Conservation (phyloP, 2,888 invertebrate genomes). For the Brachyopa scutellaris region DNA sequence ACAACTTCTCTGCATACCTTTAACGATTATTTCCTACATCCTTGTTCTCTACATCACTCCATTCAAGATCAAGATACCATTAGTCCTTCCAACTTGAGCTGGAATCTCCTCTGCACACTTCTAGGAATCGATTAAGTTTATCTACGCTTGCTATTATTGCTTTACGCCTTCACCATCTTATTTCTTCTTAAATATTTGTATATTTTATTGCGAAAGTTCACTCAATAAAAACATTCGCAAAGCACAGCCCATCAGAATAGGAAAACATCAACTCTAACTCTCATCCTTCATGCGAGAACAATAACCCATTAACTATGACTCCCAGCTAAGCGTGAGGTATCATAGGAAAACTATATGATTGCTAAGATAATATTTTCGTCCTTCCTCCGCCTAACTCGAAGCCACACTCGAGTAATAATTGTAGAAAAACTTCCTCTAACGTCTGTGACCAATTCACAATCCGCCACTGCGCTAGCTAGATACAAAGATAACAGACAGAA, state of each 20-base stretch:
- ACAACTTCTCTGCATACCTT: too few relatives aligned
- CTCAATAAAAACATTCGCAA: slow-evolving; percentile 14
- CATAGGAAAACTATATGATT: slow-evolving; percentile 23
- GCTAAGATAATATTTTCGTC: slow-evolving; percentile 40
- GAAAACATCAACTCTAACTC: slow-evolving; percentile 54
- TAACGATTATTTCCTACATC: too few relatives aligned
- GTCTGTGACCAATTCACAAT: slow-evolving; percentile 65
- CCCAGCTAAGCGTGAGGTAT: slow-evolving; percentile 16
- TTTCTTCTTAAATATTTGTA: slow-evolving; percentile 18
- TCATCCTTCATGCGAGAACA: slow-evolving; percentile 1
- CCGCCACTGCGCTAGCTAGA: slow-evolving; percentile 20
- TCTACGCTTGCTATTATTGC: too few relatives aligned
- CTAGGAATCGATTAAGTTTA: too few relatives aligned
- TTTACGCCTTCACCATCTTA: too few relatives aligned
- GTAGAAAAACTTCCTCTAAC: slow-evolving; percentile 54
- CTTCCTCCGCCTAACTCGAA: background rate
- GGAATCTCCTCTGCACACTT: too few relatives aligned
- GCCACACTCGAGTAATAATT: slow-evolving; percentile 45
- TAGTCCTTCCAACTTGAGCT: too few relatives aligned
- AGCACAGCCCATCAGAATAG: slow-evolving; percentile 36
- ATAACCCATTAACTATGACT: slow-evolving; percentile 41
- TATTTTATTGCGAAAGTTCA: slow-evolving; percentile 29
- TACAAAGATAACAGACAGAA: slow-evolving; percentile 57
- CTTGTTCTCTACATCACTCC: too few relatives aligned
- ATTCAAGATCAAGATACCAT: too few relatives aligned